Base-by-base conservation (phyloP, 2,797 vertebrate genomes). In the Bradypus variegatus region DNA sequence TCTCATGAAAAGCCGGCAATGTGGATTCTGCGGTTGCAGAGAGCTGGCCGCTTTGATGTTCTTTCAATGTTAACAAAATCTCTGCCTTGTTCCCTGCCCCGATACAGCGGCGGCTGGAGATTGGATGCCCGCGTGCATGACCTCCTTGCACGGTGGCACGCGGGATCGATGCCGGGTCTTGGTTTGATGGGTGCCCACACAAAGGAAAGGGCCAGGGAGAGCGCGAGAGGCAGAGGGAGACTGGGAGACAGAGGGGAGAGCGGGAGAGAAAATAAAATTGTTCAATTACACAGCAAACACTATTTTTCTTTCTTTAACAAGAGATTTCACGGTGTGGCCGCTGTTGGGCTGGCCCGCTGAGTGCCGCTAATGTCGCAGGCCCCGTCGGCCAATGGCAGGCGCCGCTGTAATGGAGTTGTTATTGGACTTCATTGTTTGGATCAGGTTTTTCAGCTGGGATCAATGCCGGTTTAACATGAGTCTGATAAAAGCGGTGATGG, bases 221-320 rank as follows among this genome's bases (percentile, higher is more conserved):
- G 79, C 96, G 94, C 96, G 95, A 96, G 96, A 96, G 96, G 97
- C 89, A 83, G 94, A 91, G 95, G 94, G 95, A 96, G 96, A 97
- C 91, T 96, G 93, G 96, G 96, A 93, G 95, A 79, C 89, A 62
- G 95, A 95, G 80, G 82, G 94, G 96, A 95, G 95, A 96, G 96
- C 89, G 96, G 95, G 96, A 97, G 97, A 98, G 97, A 98, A 98
- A 98, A 98, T 98, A 98, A 98, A 99, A 99, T 98, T 98, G 98
- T 99, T 99, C 98, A 99, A 99, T 99, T 99, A 99, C 98, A 98
- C 98, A 98, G 98, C 97, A 97, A 99, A 98, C 98, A 98, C 98
- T 98, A 99, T 99, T 99, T 99, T 98, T 99, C 98, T 99, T 98
- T 98, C 98, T 99, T 98, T 99, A 99, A 99, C 98, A 99, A 99